These are phyloP conservation scores for Microcebus jonahi DNA, from an alignment of 2,113 vertebrate species.

Conservation along the genomic window DNA sequence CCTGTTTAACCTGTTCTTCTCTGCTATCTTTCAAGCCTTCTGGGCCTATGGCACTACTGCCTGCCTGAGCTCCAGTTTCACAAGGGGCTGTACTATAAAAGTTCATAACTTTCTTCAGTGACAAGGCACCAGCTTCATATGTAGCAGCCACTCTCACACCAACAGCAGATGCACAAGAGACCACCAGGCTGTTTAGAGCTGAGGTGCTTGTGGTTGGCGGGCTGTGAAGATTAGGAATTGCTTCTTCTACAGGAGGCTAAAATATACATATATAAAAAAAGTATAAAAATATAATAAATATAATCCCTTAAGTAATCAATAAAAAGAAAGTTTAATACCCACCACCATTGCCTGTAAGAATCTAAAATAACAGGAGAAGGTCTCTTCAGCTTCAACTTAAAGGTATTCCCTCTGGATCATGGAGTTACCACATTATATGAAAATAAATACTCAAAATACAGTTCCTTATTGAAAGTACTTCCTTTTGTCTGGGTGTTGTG, in stretches of 20 bases:
- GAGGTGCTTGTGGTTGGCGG: slow-evolving; percentile 87
- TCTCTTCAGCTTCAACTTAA: background rate
- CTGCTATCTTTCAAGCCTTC: slow-evolving; percentile 85
- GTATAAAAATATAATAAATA: slow-evolving; percentile 41
- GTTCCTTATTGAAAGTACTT: slow-evolving; percentile 3
- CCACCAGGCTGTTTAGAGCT: slow-evolving; percentile 94
- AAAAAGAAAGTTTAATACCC: background rate
- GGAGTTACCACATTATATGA: background rate
- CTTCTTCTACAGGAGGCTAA: slow-evolving; percentile 85
- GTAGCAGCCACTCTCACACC: slow-evolving; percentile 96
- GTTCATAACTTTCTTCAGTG: slow-evolving; percentile 97
- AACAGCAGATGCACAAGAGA: slow-evolving; percentile 95
- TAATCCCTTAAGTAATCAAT: background rate
- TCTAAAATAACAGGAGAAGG: background rate
- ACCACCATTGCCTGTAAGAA: background rate
- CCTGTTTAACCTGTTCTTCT: slow-evolving; percentile 90
- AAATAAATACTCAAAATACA: background rate
- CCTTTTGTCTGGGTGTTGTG: background rate
- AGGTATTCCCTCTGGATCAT: background rate
- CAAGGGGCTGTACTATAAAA: slow-evolving; percentile 86
- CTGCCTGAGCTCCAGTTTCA: slow-evolving; percentile 72
- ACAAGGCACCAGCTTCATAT: slow-evolving; percentile 93
- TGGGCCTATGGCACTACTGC: slow-evolving; percentile 68
- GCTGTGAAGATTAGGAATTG: slow-evolving; percentile 81
- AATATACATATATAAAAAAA: slow-evolving; percentile 71